A percentile compares a stretch with the other conserved stretches of the same genome.
Evolutionary conservation across 2,888 invertebrate species (phyloP).

Genomic region (Marronus borbonicus): DNA sequence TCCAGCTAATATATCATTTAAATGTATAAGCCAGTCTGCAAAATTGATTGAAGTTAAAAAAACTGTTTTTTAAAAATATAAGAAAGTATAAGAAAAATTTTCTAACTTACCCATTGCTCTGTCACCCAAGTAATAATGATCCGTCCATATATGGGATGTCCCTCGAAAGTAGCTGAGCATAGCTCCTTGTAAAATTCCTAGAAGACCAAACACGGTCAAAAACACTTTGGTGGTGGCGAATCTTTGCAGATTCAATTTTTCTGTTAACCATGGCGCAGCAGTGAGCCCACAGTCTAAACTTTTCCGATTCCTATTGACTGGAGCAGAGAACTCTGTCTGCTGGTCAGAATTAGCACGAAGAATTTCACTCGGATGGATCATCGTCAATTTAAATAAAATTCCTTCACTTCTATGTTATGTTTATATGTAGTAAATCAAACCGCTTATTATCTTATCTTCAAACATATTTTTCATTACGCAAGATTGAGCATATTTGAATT

Average conservation of each 20-base stretch:
- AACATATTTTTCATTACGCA: slow-evolving; percentile 12
- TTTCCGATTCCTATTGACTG: slow-evolving; percentile 58
- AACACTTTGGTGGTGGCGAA: slow-evolving; percentile 71
- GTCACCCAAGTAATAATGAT: slow-evolving; percentile 69
- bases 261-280: slow-evolving; percentile 67
- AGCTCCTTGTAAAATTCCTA: slow-evolving; percentile 70
- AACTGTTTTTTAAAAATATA: background rate
- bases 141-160: slow-evolving; percentile 71
- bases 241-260: slow-evolving; percentile 68
- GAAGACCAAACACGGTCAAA: slow-evolving; percentile 67
- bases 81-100: background rate
- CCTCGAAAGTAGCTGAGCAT: slow-evolving; percentile 71
- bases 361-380: slow-evolving; percentile 66
- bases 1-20: slow-evolving; percentile 73
- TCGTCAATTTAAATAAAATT: slow-evolving; percentile 48
- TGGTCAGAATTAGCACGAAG: slow-evolving; percentile 63
- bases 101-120: slow-evolving; percentile 69
- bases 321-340: slow-evolving; percentile 62
- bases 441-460: slow-evolving; percentile 22
- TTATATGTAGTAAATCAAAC: background rate
- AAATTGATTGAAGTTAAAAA: background rate
- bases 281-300: slow-evolving; percentile 72
- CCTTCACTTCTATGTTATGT: background rate
- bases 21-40: slow-evolving; percentile 75
- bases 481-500: background rate